These are phyloP conservation scores for Phaonia tiefii DNA, from an alignment of 2,888 invertebrate genomes.

Conservation along the genomic window DNA sequence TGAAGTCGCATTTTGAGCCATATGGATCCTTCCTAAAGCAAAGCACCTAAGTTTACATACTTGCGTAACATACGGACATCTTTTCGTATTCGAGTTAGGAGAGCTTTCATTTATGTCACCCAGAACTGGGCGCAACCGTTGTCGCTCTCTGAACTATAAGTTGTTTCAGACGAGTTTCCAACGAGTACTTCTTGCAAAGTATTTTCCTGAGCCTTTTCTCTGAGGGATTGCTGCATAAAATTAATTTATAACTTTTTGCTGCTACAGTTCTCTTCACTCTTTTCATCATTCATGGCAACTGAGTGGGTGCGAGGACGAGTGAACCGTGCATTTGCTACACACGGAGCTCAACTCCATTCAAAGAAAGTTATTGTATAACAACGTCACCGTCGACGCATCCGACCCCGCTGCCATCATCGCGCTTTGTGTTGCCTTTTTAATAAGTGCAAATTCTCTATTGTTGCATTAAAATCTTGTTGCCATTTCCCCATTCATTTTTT, in stretches of 20 bases:
- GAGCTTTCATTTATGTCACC: too few relatives aligned
- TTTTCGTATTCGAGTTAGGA: too few relatives aligned
- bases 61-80: too few relatives aligned
- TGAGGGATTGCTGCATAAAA: constrained; percentile 68
- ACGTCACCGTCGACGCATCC: constrained; percentile 13
- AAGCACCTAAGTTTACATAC: too few relatives aligned
- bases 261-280: constrained; percentile 39
- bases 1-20: too few relatives aligned
- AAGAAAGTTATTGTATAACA: constrained; percentile 53
- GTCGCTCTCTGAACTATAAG: not conserved
- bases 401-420: constrained; percentile 18
- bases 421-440: constrained; percentile 66
- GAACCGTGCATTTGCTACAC: constrained; percentile 10
- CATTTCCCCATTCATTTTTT: constrained; percentile 34
- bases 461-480: constrained; percentile 67
- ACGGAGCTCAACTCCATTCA: constrained; percentile 9
- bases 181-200: not conserved
- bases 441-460: constrained; percentile 67
- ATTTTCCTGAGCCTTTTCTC: constrained; percentile 50
- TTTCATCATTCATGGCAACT: not conserved
- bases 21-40: too few relatives aligned
- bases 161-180: not conserved
- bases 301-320: not conserved
- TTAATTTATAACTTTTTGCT: constrained; percentile 66
- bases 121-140: not conserved